Percentiles rank a stretch among this genome's conserved stretches.
Evolutionary conservation across 2,888 invertebrate species (phyloP).

Genomic region (Phengaris alcon): DNA sequence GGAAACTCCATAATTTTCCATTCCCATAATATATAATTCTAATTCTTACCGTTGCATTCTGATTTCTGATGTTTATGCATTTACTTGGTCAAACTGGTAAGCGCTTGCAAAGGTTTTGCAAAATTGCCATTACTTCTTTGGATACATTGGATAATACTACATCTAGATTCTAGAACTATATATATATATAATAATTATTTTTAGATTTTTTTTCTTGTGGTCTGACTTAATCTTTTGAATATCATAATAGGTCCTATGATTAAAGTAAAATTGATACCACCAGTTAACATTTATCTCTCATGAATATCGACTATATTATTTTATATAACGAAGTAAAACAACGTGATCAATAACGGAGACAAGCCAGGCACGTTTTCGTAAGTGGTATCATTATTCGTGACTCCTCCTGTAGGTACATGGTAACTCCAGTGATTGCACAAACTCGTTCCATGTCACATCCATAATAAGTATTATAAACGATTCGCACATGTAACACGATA

Average conservation of each 20-base stretch:
- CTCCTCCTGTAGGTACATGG: constrained; percentile 48
- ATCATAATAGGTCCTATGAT: neutral
- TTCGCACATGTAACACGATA: constrained; percentile 51
- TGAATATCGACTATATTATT: neutral
- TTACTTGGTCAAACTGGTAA: neutral
- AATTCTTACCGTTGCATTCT: constrained; percentile 45
- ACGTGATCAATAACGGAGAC: constrained; percentile 66
- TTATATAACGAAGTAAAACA: constrained; percentile 48
- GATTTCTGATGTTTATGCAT: constrained; percentile 32
- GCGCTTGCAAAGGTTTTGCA: neutral
- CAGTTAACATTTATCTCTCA: neutral
- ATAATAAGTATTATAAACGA: constrained; percentile 46
- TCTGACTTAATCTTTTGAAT: no score
- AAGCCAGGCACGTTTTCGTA: constrained; percentile 58
- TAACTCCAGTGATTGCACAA: constrained; percentile 50
- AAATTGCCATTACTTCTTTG: neutral
- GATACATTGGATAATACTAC: no score
- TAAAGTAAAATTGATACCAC: neutral
- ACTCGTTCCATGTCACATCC: constrained; percentile 55
- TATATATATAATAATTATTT: no score
- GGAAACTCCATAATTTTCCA: constrained; percentile 63
- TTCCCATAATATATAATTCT: constrained; percentile 49
- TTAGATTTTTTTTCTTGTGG: no score
- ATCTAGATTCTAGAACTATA: no score
- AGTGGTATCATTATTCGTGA: constrained; percentile 59